Evolutionary conservation across 1,140 invertebrate genomes (phyloP).

Genomic region (Chironomus tepperi): DNA sequence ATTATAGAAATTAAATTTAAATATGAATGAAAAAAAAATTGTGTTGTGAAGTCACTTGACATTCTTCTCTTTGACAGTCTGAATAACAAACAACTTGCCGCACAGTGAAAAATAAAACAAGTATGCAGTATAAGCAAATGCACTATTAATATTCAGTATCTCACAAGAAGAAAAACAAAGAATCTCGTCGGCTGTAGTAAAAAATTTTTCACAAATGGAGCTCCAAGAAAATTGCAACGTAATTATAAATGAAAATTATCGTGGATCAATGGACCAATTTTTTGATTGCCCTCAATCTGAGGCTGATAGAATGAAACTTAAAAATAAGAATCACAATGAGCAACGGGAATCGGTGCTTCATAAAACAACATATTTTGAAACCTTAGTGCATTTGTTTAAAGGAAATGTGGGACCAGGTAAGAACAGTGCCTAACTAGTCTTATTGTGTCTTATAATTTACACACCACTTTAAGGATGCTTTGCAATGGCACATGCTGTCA

Average conservation of each 20-base stretch:
- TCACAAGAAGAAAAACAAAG: not conserved
- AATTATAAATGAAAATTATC: slow-evolving; percentile 11
- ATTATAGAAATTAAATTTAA: too few species aligned
- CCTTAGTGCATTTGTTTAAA: slow-evolving; percentile 63
- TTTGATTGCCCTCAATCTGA: not conserved
- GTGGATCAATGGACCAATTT: not conserved
- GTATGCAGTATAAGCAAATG: too few species aligned
- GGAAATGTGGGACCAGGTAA: slow-evolving; percentile 61
- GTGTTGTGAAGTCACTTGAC: too few species aligned
- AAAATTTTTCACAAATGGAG: not conserved
- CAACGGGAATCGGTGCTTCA: not conserved
- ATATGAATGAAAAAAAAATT: too few species aligned
- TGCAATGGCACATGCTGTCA: slow-evolving; percentile 67
- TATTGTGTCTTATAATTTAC: too few species aligned
- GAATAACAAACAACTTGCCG: too few species aligned
- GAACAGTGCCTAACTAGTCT: too few species aligned
- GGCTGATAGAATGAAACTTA: not conserved
- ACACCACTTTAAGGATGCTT: slow-evolving; percentile 51
- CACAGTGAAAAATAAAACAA: too few species aligned
- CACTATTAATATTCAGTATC: too few species aligned
- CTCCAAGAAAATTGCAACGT: not conserved
- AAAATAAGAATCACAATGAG: not conserved
- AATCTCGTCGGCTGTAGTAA: not conserved
- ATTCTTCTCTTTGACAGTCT: too few species aligned
- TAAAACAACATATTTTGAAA: slow-evolving; percentile 47